These are phyloP conservation scores for Netelia fuscicornis DNA, from an alignment of 2,888 invertebrate genomes.

Conservation along the genomic window DNA sequence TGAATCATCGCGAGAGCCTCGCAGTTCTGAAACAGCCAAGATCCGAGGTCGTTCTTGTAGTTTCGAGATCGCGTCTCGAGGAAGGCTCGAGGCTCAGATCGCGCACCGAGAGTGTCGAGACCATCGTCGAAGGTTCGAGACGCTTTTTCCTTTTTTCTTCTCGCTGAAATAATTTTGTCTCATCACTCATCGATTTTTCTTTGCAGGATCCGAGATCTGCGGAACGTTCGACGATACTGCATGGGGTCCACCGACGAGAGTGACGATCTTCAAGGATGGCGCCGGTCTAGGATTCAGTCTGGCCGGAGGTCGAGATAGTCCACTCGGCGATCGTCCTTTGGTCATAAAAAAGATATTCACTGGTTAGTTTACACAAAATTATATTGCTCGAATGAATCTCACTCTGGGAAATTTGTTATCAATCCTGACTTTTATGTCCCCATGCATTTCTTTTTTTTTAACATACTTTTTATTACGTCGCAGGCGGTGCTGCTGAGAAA, in stretches of 20 bases:
- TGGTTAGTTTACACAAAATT: slow-evolving; percentile 87
- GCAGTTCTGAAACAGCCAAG: slow-evolving; percentile 93
- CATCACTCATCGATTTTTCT: slow-evolving; percentile 7
- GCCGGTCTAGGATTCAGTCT: slow-evolving; percentile 97
- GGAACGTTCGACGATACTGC: slow-evolving; percentile 82
- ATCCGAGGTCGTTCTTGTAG: slow-evolving; percentile 92
- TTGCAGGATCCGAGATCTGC: slow-evolving; percentile 80
- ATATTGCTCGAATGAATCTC: neutral
- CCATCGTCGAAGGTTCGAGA: slow-evolving; percentile 81
- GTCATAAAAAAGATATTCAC: slow-evolving; percentile 97
- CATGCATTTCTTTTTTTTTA: neutral
- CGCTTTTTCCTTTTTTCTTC: slow-evolving; percentile 5
- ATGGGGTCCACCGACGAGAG: slow-evolving; percentile 86
- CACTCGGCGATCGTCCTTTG: slow-evolving; percentile 94
- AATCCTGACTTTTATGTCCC: neutral
- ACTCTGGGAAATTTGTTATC: neutral
- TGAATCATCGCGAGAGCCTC: slow-evolving; percentile 95
- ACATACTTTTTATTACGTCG: neutral
- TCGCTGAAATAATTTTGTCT: neutral
- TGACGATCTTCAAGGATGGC: slow-evolving; percentile 90
- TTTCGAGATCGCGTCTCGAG: slow-evolving; percentile 86
- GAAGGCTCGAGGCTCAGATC: slow-evolving; percentile 75
- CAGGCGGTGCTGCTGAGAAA: slow-evolving; percentile 96
- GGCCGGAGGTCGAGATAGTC: slow-evolving; percentile 97
- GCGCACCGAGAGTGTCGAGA: slow-evolving; percentile 82